Conservation (phyloP, 2,797 vertebrate species). For the Botia kubotai region DNA sequence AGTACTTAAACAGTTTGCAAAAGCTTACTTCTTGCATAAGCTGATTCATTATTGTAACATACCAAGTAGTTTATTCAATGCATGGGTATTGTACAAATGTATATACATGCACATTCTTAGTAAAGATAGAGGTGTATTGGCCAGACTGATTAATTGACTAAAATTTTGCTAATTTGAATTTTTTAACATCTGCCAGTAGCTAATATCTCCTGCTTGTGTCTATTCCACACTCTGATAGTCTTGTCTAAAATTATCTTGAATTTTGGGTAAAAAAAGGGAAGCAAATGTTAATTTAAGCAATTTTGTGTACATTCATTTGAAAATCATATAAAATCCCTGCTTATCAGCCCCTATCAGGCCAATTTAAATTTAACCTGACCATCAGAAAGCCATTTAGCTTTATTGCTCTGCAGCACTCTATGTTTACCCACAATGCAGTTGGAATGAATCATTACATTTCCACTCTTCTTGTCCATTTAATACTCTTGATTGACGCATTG, state of each 20-base stretch:
- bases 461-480: constrained; percentile 54
- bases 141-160: not conserved
- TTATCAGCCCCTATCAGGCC: too few relatives aligned
- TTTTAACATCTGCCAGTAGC: not conserved
- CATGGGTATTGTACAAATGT: not conserved
- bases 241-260: too few relatives aligned
- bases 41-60: too few relatives aligned
- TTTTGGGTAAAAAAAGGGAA: too few relatives aligned
- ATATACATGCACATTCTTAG: not conserved
- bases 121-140: not conserved
- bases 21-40: too few relatives aligned
- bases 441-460: constrained; percentile 58
- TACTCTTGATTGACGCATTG: constrained; percentile 61
- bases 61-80: too few relatives aligned
- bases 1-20: too few relatives aligned
- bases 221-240: not conserved
- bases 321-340: too few relatives aligned
- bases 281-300: not conserved
- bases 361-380: not conserved
- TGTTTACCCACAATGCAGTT: constrained; percentile 44
- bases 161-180: not conserved
- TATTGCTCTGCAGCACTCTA: constrained; percentile 42
- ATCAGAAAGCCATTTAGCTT: constrained; percentile 42
- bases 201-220: not conserved
- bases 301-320: not conserved